Evolutionary conservation across 2,797 vertebrate species (phyloP).

Genomic region (Clarias pachynema): DNA sequence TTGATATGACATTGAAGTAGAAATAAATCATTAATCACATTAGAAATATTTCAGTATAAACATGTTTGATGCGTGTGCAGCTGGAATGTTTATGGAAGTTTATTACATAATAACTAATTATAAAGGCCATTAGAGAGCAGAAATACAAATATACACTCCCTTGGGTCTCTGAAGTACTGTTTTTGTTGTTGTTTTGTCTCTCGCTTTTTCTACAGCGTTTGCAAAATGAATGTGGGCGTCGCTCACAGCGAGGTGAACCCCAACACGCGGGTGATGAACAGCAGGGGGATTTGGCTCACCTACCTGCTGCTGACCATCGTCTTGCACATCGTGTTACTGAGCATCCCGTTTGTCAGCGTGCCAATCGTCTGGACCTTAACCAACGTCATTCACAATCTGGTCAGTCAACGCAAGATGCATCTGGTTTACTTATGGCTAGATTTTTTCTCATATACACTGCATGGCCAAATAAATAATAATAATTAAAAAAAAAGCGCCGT

Average conservation of each 20-base stretch:
- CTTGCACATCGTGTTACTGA: slow-evolving; percentile 87
- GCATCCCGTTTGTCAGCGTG: slow-evolving; percentile 91
- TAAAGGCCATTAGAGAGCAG: neutral
- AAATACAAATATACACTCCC: neutral
- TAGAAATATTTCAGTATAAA: neutral
- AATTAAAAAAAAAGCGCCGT: too few relatives aligned
- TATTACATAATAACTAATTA: too few relatives aligned
- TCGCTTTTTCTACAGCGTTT: slow-evolving; percentile 14
- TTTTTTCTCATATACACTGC: too few relatives aligned
- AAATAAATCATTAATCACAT: neutral
- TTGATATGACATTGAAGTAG: neutral
- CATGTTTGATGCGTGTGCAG: neutral
- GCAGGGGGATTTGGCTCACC: slow-evolving; percentile 91
- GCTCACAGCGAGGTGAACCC: slow-evolving; percentile 97
- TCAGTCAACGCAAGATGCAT: slow-evolving; percentile 65
- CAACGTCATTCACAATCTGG: slow-evolving; percentile 94
- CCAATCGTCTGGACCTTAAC: slow-evolving; percentile 93
- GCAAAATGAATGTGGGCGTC: slow-evolving; percentile 92
- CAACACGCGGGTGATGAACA: slow-evolving; percentile 94
- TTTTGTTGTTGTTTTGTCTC: neutral
- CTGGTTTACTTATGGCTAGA: too few relatives aligned
- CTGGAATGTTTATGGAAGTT: neutral
- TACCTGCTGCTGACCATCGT: slow-evolving; percentile 86
- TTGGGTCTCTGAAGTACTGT: neutral
- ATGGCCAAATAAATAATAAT: too few relatives aligned